phyloP scores from a whole-genome alignment of 2,888 invertebrate species.

The Thymelicus sylvestris region DNA sequence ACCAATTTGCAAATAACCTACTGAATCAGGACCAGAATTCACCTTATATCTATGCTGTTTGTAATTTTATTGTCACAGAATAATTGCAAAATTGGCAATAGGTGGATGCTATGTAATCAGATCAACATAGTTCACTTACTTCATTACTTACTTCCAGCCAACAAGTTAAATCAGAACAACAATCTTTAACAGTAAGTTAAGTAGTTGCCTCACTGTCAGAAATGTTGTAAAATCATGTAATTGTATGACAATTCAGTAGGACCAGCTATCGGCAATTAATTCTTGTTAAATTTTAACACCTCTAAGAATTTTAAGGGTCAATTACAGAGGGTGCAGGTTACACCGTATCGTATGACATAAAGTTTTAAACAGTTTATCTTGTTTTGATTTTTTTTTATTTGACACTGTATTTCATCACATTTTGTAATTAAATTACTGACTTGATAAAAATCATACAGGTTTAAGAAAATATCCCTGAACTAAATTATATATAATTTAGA shows the following conservation, averaged over 20 bases:
- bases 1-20: too few species aligned
- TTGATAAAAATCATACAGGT: background rate
- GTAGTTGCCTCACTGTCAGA: constrained; percentile 8
- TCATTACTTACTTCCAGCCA: too few species aligned
- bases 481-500: too few species aligned
- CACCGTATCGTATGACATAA: constrained; percentile 47
- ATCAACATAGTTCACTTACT: too few species aligned
- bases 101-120: too few species aligned
- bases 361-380: background rate
- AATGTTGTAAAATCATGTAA: constrained; percentile 18
- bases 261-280: constrained; percentile 25
- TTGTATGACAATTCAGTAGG: constrained; percentile 21
- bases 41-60: too few species aligned
- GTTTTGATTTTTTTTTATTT: background rate
- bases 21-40: too few species aligned
- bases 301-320: constrained; percentile 61
- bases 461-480: too few species aligned
- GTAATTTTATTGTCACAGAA: too few species aligned
- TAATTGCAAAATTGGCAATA: too few species aligned
- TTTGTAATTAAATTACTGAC: background rate
- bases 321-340: constrained; percentile 48
- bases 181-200: background rate
- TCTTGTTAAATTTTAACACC: constrained; percentile 60
- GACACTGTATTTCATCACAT: too few species aligned
- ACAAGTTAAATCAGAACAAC: too few species aligned